phyloP scores from a whole-genome alignment of 2,113 vertebrate genomes.

The Bubo blakistoni region DNA sequence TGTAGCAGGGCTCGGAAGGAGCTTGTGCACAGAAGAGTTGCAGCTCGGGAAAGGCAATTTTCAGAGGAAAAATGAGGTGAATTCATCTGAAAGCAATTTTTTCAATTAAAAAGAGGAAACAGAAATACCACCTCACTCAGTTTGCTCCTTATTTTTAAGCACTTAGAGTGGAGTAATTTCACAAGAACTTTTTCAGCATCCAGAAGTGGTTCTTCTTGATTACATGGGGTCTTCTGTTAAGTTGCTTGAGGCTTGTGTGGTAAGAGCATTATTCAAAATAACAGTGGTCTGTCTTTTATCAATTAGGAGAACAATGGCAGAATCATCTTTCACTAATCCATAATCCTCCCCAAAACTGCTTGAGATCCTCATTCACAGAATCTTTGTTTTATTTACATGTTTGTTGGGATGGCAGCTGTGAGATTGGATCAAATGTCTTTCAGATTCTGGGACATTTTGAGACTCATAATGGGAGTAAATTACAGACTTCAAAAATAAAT shows the following conservation, averaged over 20 bases:
- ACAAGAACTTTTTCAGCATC: neutral
- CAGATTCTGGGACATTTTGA: neutral
- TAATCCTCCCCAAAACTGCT: neutral
- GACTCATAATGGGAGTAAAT: neutral
- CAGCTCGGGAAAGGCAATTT: neutral
- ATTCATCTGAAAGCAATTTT: neutral
- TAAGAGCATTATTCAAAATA: neutral
- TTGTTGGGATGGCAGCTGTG: neutral
- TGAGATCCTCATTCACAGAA: neutral
- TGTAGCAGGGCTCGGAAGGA: neutral
- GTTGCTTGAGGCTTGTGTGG: conserved; percentile 2
- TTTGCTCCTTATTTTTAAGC: neutral
- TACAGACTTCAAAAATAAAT: neutral
- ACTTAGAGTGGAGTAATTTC: neutral
- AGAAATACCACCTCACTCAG: neutral
- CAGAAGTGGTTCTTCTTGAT: neutral
- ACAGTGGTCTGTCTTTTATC: neutral
- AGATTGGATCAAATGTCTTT: neutral
- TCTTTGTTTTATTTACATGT: conserved; percentile 21
- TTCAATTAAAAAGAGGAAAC: neutral
- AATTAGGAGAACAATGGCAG: neutral
- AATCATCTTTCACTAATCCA: conserved; percentile 20
- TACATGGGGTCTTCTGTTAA: neutral
- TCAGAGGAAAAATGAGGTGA: neutral
- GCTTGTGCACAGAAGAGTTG: neutral